Percentiles rank a stretch among this genome's conserved stretches.
Evolutionary conservation across 2,888 invertebrate species (phyloP).

Genomic region (Elysia crispata): DNA sequence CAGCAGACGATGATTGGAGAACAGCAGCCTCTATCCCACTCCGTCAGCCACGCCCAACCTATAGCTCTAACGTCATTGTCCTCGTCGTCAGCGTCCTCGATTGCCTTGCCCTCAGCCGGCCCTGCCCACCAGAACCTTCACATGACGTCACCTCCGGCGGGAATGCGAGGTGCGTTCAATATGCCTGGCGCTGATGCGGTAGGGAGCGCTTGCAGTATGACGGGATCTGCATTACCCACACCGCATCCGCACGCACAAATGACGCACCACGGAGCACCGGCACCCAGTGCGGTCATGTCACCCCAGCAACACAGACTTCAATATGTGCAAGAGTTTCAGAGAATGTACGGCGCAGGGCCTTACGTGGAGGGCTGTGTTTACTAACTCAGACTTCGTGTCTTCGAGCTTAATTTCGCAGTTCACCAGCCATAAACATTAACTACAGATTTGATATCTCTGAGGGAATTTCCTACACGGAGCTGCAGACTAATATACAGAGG

Average conservation of each 20-base stretch:
- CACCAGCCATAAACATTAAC: too few species aligned
- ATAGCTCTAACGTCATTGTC: conserved; percentile 55
- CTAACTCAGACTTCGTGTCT: conserved; percentile 41
- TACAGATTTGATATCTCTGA: too few species aligned
- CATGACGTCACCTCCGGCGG: conserved; percentile 39
- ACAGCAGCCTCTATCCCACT: conserved; percentile 40
- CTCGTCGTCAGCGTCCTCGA: conserved; percentile 42
- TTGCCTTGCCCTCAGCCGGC: conserved; percentile 43
- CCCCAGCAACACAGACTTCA: conserved; percentile 64
- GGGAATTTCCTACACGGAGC: too few species aligned
- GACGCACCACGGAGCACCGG: conserved; percentile 44
- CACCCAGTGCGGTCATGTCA: conserved; percentile 40
- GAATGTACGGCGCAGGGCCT: conserved; percentile 68
- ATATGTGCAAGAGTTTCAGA: conserved; percentile 70
- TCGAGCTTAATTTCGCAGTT: too few species aligned
- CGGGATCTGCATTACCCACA: conserved; percentile 21
- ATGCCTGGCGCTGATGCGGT: conserved; percentile 32
- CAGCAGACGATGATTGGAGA: conserved; percentile 23
- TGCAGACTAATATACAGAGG: too few species aligned
- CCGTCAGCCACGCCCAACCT: conserved; percentile 51
- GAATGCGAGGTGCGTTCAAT: conserved; percentile 36
- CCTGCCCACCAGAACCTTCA: conserved; percentile 42
- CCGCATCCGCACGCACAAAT: conserved; percentile 41
- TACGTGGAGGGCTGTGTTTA: conserved; percentile 72
- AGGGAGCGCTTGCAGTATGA: conserved; percentile 44